Conservation (phyloP, 2,888 invertebrate genomes). For the Himalopsyche tibetana region DNA sequence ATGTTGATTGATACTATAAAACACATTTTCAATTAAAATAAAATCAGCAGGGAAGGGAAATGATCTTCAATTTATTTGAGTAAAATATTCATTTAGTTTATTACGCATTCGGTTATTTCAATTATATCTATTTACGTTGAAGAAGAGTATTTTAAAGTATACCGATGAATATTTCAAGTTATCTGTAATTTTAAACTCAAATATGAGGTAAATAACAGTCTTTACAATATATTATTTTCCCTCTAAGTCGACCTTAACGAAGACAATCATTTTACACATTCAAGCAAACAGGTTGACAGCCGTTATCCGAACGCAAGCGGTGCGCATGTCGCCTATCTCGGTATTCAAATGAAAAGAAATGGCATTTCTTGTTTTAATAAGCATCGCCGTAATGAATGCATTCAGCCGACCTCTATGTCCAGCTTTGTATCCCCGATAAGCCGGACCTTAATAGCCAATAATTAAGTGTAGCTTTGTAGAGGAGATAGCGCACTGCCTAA, state of each 20-base stretch:
- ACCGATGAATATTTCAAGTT: no score
- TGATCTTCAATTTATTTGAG: no score
- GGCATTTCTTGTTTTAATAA: conserved; percentile 51
- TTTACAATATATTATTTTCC: no score
- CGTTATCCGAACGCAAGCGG: conserved; percentile 5
- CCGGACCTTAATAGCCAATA: conserved; percentile 53
- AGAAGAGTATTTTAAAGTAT: no score
- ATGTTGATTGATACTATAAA: no score
- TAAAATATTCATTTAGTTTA: no score
- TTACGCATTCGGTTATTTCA: no score
- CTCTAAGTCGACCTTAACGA: not conserved
- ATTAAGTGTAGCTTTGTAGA: conserved; percentile 58
- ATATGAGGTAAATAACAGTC: no score
- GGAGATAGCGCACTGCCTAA: conserved; percentile 15
- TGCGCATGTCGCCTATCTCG: conserved; percentile 17
- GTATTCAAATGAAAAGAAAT: conserved; percentile 53
- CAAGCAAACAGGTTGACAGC: conserved; percentile 15
- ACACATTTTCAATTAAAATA: no score
- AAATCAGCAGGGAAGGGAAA: no score
- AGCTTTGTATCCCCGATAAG: conserved; percentile 49
- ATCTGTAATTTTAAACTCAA: no score
- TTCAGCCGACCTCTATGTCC: conserved; percentile 3
- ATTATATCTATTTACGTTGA: no score
- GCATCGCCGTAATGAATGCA: conserved; percentile 50
- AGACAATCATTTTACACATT: conserved; percentile 27